Percentiles rank a stretch among this genome's conserved stretches.
These are phyloP conservation scores for Callimorpha dominula DNA, from an alignment of 2,888 invertebrate genomes.

Conservation along the genomic window DNA sequence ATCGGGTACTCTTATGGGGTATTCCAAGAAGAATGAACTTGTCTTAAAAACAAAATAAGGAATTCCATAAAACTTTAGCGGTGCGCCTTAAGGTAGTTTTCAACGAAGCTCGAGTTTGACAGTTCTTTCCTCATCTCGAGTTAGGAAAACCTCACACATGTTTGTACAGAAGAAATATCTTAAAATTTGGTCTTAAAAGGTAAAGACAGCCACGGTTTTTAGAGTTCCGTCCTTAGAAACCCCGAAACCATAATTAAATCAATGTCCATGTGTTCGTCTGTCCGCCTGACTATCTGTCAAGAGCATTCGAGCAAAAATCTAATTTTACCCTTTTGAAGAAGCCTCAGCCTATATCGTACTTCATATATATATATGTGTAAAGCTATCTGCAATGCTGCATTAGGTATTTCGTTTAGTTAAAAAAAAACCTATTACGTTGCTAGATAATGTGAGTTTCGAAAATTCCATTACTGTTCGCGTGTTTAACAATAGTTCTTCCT, in stretches of 20 bases:
- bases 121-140: neutral
- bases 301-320: neutral
- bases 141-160: neutral
- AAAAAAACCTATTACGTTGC: constrained; percentile 42
- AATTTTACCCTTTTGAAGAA: too few relatives aligned
- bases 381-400: constrained; percentile 30
- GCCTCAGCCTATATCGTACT: too few relatives aligned
- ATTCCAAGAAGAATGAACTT: neutral
- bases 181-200: neutral
- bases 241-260: neutral
- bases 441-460: constrained; percentile 50
- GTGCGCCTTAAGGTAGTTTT: neutral
- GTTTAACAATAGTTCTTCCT: constrained; percentile 48
- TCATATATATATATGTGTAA: neutral
- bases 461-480: constrained; percentile 61
- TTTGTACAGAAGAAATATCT: neutral
- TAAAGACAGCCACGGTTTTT: neutral
- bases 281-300: neutral
- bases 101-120: neutral
- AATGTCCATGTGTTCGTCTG: neutral
- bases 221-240: neutral
- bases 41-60: neutral
- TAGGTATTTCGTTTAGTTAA: constrained; percentile 28
- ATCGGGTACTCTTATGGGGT: neutral
- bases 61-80: neutral